Evolutionary conservation across 1,140 invertebrate genomes (phyloP).

Genomic region (Trachymyrmex cornetzi): DNA sequence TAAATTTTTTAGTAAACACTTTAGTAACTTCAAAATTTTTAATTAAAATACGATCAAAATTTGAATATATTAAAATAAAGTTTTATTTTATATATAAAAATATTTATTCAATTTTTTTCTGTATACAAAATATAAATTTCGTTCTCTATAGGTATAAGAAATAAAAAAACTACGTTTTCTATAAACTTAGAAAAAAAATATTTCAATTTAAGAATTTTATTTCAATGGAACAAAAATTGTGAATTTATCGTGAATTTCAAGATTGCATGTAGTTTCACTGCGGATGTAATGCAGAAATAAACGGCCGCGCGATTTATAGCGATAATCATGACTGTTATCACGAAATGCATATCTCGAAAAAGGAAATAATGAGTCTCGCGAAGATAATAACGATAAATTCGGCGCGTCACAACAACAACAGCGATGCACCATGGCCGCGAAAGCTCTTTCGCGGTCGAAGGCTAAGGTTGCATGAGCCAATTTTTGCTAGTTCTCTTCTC

Average conservation of each 20-base stretch:
- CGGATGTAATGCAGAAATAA: not conserved
- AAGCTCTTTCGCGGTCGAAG: slow-evolving; percentile 31
- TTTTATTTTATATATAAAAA: not conserved
- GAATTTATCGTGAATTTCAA: not conserved
- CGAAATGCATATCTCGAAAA: slow-evolving; percentile 2
- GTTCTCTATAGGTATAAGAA: not conserved
- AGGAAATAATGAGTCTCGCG: slow-evolving; percentile 24
- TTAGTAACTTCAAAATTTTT: not conserved
- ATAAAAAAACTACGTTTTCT: not conserved
- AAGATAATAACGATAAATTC: slow-evolving; percentile 67
- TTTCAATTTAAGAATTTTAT: not conserved
- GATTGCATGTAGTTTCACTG: not conserved
- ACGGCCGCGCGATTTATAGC: not conserved
- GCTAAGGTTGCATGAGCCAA: slow-evolving; percentile 77
- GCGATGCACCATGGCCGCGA: slow-evolving; percentile 30
- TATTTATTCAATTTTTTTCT: not conserved
- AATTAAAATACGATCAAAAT: not conserved
- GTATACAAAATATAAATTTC: not conserved
- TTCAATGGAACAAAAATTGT: not conserved
- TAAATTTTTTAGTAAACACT: not conserved
- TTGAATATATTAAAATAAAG: not conserved
- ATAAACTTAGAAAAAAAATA: not conserved
- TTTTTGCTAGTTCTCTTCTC: slow-evolving; percentile 77
- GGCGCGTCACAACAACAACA: slow-evolving; percentile 21
- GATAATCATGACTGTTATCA: slow-evolving; percentile 27